Evolutionary conservation across 2,888 invertebrate genomes (phyloP).

Genomic region (Drosophila sordidula): DNA sequence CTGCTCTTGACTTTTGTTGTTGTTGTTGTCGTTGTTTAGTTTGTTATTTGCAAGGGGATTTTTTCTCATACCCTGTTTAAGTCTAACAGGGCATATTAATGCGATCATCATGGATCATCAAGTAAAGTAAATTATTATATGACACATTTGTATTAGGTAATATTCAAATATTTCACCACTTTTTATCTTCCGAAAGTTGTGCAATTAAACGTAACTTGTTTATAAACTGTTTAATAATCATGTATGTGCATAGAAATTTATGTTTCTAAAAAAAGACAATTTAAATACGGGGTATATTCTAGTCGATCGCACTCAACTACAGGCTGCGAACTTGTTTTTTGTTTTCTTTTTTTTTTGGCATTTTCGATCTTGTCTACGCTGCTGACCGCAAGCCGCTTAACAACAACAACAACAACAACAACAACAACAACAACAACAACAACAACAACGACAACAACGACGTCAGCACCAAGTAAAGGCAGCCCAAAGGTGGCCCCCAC

Average conservation of each 20-base stretch:
- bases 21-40: slow-evolving; percentile 3
- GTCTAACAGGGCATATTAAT: too few species aligned
- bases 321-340: slow-evolving; percentile 1
- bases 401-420: slow-evolving; percentile 35
- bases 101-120: too few species aligned
- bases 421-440: slow-evolving; percentile 30
- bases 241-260: too few species aligned
- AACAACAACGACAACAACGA: slow-evolving; percentile 32
- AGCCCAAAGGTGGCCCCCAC: slow-evolving; percentile 30
- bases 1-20: slow-evolving; percentile 9
- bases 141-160: too few species aligned
- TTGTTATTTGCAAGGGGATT: neutral
- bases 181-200: too few species aligned
- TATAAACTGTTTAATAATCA: too few species aligned
- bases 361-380: slow-evolving; percentile 52
- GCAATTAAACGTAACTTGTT: too few species aligned
- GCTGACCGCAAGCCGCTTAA: slow-evolving; percentile 62
- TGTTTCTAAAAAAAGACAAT: too few species aligned
- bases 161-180: too few species aligned
- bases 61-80: slow-evolving; percentile 12
- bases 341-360: slow-evolving; percentile 16
- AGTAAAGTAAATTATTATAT: too few species aligned
- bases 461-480: slow-evolving; percentile 12
- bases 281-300: slow-evolving; percentile 4
- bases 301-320: neutral